Conservation (phyloP, 2,888 invertebrate species). For the Lysandra coridon region DNA sequence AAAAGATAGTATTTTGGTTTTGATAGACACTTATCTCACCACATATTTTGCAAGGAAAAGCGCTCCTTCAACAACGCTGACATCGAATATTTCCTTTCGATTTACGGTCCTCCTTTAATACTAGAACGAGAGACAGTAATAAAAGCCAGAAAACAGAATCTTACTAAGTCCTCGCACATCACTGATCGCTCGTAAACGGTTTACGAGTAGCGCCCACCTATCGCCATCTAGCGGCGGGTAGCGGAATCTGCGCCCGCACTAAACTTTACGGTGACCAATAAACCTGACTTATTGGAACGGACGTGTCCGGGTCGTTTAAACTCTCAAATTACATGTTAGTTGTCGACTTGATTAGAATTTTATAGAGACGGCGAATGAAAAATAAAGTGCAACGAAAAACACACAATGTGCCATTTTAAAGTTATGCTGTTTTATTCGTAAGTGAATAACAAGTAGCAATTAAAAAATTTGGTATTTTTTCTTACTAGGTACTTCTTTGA, state of each 20-base stretch:
- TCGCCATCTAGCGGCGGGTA: constrained; percentile 49
- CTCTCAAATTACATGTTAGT: constrained; percentile 20
- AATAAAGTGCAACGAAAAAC: not conserved
- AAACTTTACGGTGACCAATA: constrained; percentile 62
- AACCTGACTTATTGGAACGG: constrained; percentile 39
- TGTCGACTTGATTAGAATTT: constrained; percentile 26
- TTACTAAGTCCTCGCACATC: constrained; percentile 25
- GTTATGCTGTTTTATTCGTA: no score
- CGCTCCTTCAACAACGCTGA: not conserved
- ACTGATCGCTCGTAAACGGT: constrained; percentile 58
- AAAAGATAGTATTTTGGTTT: no score
- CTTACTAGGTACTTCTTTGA: no score
- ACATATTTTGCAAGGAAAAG: not conserved
- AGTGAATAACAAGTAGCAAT: no score
- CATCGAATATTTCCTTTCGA: not conserved
- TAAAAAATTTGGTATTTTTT: not conserved
- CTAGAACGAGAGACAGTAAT: constrained; percentile 20
- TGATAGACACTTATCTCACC: not conserved
- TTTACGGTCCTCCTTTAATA: not conserved
- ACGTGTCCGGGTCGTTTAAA: constrained; percentile 22
- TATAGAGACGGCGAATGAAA: not conserved
- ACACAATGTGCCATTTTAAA: not conserved
- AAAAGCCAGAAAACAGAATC: constrained; percentile 30
- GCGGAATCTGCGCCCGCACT: constrained; percentile 55
- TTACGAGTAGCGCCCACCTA: constrained; percentile 56